phyloP scores from a whole-genome alignment of 1,140 invertebrate species.

The Diorhabda elongata region DNA sequence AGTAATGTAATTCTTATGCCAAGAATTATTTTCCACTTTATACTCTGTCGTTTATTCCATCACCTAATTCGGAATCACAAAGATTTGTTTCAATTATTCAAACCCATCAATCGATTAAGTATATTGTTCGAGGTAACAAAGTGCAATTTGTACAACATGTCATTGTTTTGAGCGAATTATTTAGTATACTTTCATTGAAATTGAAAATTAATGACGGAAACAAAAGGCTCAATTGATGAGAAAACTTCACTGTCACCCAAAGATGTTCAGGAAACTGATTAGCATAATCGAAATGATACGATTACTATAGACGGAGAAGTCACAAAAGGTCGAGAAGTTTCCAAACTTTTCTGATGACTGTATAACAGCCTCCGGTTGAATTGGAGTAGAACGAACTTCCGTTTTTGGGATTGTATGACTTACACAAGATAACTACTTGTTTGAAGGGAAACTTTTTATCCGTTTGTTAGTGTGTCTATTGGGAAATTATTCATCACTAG shows the following conservation, averaged over 20 bases:
- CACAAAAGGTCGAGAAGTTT: slow-evolving; percentile 29
- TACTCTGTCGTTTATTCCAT: too few relatives aligned
- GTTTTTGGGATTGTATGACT: slow-evolving; percentile 22
- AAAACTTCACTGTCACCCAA: neutral
- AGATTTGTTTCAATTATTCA: too few relatives aligned
- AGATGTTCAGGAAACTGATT: neutral
- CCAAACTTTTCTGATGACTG: slow-evolving; percentile 35
- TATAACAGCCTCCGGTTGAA: slow-evolving; percentile 38
- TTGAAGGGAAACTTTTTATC: slow-evolving; percentile 8
- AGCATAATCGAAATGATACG: slow-evolving; percentile 31
- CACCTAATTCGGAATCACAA: too few relatives aligned
- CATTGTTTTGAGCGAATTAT: too few relatives aligned
- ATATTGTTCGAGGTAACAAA: too few relatives aligned
- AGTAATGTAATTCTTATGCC: too few relatives aligned
- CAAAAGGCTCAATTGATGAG: neutral
- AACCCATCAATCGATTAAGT: too few relatives aligned
- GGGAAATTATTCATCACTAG: neutral
- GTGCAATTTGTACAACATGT: too few relatives aligned
- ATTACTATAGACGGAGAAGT: slow-evolving; percentile 31
- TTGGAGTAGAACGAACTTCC: slow-evolving; percentile 33
- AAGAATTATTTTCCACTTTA: too few relatives aligned
- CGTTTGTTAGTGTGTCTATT: neutral
- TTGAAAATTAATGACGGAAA: neutral
- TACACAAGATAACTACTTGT: slow-evolving; percentile 26
- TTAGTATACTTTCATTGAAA: too few relatives aligned